Percentiles rank a stretch among this genome's conserved stretches.
These are phyloP conservation scores for Melitaea cinxia DNA, from an alignment of 1,140 invertebrate genomes.

Conservation along the genomic window DNA sequence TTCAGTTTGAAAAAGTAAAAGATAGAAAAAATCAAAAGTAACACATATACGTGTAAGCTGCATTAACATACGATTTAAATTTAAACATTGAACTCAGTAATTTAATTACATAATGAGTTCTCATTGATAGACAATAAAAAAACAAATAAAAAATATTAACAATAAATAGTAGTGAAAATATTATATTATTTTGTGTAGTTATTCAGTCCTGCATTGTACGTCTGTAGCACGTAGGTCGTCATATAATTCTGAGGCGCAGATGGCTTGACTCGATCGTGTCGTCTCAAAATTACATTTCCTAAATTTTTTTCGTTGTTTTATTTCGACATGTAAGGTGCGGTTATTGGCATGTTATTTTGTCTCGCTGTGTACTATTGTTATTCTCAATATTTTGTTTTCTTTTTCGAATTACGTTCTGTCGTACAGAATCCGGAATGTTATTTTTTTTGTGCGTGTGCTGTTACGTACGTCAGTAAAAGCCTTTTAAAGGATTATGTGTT, in stretches of 20 bases:
- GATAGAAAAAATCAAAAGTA: too few species aligned
- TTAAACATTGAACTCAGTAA: too few species aligned
- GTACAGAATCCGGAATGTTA: background rate
- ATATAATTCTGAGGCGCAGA: constrained; percentile 8
- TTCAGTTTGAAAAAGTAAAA: too few species aligned
- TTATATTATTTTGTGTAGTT: background rate
- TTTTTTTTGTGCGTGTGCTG: background rate
- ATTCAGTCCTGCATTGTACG: background rate
- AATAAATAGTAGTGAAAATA: too few species aligned
- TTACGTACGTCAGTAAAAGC: too few species aligned
- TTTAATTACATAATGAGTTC: too few species aligned
- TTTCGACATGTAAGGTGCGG: constrained; percentile 4
- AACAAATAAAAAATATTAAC: too few species aligned
- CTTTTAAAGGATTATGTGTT: too few species aligned
- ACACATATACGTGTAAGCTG: too few species aligned
- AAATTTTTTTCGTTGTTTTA: background rate
- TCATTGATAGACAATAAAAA: too few species aligned
- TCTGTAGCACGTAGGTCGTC: background rate
- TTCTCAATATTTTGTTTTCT: too few species aligned
- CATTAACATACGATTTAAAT: too few species aligned
- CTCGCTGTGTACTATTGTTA: background rate
- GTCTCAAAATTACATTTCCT: constrained; percentile 12
- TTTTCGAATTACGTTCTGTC: background rate
- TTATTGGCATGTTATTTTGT: constrained; percentile 6
- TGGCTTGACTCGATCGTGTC: constrained; percentile 2